phyloP scores from a whole-genome alignment of 1,140 invertebrate species.

The Habropoda laboriosa region DNA sequence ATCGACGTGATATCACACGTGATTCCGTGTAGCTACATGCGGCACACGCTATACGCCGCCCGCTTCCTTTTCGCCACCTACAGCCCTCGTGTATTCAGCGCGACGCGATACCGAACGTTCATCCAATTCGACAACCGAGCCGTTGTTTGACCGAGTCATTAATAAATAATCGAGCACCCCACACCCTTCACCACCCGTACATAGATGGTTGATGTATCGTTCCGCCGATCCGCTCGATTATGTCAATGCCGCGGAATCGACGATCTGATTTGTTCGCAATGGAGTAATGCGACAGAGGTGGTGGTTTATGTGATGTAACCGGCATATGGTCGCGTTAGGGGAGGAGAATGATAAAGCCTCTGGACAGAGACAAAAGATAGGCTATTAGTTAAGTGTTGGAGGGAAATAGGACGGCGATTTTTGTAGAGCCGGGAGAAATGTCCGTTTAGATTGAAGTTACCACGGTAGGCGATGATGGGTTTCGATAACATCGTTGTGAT shows the following conservation, averaged over 20 bases:
- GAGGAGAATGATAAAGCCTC: conserved; percentile 4
- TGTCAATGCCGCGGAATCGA: background rate
- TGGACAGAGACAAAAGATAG: conserved; percentile 15
- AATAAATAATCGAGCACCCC: background rate
- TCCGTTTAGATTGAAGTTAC: background rate
- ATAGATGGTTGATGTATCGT: background rate
- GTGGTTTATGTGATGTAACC: background rate
- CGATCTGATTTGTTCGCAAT: background rate
- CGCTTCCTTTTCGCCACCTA: conserved; percentile 17
- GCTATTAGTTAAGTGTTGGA: background rate
- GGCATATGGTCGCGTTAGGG: background rate
- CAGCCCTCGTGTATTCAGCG: background rate
- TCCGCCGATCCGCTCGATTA: background rate
- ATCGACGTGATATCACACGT: conserved; percentile 58
- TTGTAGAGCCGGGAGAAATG: too few species aligned
- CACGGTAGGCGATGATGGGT: background rate
- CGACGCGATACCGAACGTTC: background rate
- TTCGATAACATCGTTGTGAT: background rate
- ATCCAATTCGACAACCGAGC: background rate
- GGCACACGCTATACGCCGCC: background rate
- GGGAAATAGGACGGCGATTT: conserved; percentile 16
- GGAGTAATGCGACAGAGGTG: background rate
- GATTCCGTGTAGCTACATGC: conserved; percentile 44
- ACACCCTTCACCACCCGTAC: background rate
- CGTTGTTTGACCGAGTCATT: background rate